Percentiles rank a stretch among this genome's conserved stretches.
Evolutionary conservation across 2,113 vertebrate species (phyloP).

Genomic region (Rana temporaria): DNA sequence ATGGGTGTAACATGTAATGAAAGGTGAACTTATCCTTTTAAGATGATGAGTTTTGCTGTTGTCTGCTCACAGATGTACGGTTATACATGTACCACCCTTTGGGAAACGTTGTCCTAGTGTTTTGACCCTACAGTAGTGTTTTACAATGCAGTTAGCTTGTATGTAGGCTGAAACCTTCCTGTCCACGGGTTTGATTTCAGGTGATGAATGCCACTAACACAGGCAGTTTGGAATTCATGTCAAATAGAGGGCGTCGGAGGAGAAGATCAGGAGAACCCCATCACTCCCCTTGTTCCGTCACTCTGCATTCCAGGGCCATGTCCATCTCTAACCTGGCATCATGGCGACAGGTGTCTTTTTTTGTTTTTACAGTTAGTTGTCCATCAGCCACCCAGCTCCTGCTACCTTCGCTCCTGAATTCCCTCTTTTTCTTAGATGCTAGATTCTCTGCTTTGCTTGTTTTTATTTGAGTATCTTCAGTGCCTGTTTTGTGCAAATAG

Average conservation of each 20-base stretch:
- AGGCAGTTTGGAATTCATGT: constrained; percentile 66
- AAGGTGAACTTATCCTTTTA: no score
- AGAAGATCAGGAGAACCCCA: constrained; percentile 68
- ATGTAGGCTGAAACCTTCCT: constrained; percentile 44
- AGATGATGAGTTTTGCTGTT: no score
- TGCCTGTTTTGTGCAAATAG: no score
- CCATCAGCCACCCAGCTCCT: constrained; percentile 38
- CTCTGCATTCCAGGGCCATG: constrained; percentile 64
- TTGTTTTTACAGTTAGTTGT: constrained; percentile 41
- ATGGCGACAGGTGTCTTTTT: constrained; percentile 65
- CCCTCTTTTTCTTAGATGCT: constrained; percentile 53
- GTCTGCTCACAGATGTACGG: no score
- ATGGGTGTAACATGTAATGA: no score
- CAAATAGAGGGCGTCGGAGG: constrained; percentile 62
- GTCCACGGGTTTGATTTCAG: constrained; percentile 65
- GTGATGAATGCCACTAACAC: constrained; percentile 67
- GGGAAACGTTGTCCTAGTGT: background rate
- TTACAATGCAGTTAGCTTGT: constrained; percentile 20
- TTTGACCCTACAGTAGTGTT: constrained; percentile 19
- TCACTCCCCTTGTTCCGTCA: constrained; percentile 61
- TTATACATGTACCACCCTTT: no score
- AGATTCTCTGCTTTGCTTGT: constrained; percentile 39
- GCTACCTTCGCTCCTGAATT: constrained; percentile 50
- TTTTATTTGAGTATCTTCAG: constrained; percentile 5
- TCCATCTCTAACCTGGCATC: constrained; percentile 66